Evolutionary conservation across 2,797 vertebrate species (phyloP), one percentile per base, ranked within the genome.

Genomic region (Okamejei kenojei): DNA sequence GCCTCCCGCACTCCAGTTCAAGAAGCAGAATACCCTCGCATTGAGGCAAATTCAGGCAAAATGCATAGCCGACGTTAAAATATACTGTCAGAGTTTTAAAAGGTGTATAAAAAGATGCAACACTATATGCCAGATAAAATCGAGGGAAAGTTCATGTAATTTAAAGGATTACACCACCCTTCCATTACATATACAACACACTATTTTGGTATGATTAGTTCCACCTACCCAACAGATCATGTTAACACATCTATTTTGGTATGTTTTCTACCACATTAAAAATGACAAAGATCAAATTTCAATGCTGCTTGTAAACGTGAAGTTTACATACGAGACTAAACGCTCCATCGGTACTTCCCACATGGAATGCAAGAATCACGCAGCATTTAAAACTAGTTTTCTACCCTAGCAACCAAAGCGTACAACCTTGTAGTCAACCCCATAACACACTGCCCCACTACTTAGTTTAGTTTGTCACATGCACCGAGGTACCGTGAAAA

Each of bases 131-230:
- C 45, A 84, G 58, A 84, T 84, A 54, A 82, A 61, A 21, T 81
- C 21, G 26, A 0, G 17, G 61, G 82, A 86, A 86, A 17, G n/a
- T n/a, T n/a, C 8, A 26, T 15, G n/a, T 26, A 63, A 10, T 6
- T 61, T 84, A 61, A 84, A 84, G 54, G 54, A 84, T 84, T 58
- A 29, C 81, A 58, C 54, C 58, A 84, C 29, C 63, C 82, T 63
- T 63, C 29, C 82, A 86, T 86, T 86, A 63, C 58, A 29, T 86
- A 86, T 6, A 32, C 29, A 13, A 58, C 11, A 61, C 58, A 63
- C 82, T 86, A 86, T 86, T n/a, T 81, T 86, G 58, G 58, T 86
- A 86, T 29, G 3, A 61, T 86, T 86, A 63, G 58, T 63, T 86
- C 82, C 61, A 63, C 54, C 61, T 86, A 86, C 61, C 61, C 82